Conservation (phyloP, 2,888 invertebrate genomes). For the Tillus elongatus region DNA sequence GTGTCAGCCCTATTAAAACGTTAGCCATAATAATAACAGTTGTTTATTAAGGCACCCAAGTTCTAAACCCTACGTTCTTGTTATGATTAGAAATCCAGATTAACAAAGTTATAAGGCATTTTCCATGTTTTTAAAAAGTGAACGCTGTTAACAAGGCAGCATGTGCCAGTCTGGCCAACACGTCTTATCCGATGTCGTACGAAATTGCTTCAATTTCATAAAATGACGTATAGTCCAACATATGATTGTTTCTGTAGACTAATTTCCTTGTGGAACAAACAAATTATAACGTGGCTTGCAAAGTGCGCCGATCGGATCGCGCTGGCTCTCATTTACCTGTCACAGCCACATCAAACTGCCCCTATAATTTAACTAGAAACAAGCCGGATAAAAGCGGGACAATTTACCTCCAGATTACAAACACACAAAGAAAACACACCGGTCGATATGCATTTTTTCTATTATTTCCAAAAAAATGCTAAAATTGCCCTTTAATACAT, state of each 20-base stretch:
- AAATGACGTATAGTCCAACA: slow-evolving; percentile 1
- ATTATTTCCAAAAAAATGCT: slow-evolving; percentile 26
- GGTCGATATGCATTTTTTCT: slow-evolving; percentile 27
- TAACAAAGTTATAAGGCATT: no score
- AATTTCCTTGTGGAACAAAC: slow-evolving; percentile 1
- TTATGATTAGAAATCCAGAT: no score
- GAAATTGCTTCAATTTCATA: no score
- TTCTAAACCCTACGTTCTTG: no score
- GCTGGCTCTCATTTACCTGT: slow-evolving; percentile 36
- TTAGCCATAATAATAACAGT: no score
- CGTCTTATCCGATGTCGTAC: no score
- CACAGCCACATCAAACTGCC: slow-evolving; percentile 38
- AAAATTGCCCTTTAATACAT: slow-evolving; percentile 18
- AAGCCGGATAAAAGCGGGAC: slow-evolving; percentile 34
- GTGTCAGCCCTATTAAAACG: no score
- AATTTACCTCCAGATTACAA: slow-evolving; percentile 35
- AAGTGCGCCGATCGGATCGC: slow-evolving; percentile 21
- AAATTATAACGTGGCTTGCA: slow-evolving; percentile 3
- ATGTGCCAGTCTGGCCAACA: no score
- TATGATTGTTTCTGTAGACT: not conserved
- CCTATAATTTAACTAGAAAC: slow-evolving; percentile 39
- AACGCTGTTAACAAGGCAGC: no score
- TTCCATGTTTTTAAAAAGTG: no score
- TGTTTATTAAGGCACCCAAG: no score
- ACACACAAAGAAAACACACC: slow-evolving; percentile 31